These are phyloP conservation scores for Drosophila ezoana DNA, from an alignment of 2,888 invertebrate genomes.

Conservation along the genomic window DNA sequence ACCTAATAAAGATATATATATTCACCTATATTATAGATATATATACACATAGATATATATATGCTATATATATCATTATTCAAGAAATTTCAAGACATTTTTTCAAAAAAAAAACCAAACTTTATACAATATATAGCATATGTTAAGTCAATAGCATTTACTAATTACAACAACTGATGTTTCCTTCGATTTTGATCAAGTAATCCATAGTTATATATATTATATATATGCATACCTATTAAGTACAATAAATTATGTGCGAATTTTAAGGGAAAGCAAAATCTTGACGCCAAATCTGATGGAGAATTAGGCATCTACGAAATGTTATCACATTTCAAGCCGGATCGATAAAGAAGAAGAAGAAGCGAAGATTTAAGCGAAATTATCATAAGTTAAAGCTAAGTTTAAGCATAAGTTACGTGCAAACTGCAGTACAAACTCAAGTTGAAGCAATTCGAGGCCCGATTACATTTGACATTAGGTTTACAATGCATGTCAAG, in stretches of 20 bases:
- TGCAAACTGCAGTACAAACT: conserved; percentile 74
- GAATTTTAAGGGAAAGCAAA: background rate
- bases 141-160: conserved; percentile 27
- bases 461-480: conserved; percentile 1
- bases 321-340: conserved; percentile 3
- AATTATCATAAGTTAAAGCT: conserved; percentile 45
- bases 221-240: conserved; percentile 63
- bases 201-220: conserved; percentile 38
- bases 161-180: conserved; percentile 55
- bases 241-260: conserved; percentile 69
- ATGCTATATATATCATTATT: conserved; percentile 22
- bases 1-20: conserved; percentile 21
- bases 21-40: conserved; percentile 9
- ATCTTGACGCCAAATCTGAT: conserved; percentile 36
- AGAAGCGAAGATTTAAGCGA: conserved; percentile 22
- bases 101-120: conserved; percentile 16
- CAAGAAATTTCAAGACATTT: conserved; percentile 4
- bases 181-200: conserved; percentile 57
- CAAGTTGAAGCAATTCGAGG: conserved; percentile 15
- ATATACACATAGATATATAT: conserved; percentile 6
- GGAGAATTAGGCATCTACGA: conserved; percentile 30
- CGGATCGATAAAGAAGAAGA: too few relatives aligned
- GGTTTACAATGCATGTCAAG: conserved; percentile 8
- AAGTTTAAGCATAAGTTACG: conserved; percentile 46
- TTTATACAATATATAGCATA: too few relatives aligned